phyloP scores from a whole-genome alignment of 2,113 vertebrate genomes.

The Callorhinus ursinus region DNA sequence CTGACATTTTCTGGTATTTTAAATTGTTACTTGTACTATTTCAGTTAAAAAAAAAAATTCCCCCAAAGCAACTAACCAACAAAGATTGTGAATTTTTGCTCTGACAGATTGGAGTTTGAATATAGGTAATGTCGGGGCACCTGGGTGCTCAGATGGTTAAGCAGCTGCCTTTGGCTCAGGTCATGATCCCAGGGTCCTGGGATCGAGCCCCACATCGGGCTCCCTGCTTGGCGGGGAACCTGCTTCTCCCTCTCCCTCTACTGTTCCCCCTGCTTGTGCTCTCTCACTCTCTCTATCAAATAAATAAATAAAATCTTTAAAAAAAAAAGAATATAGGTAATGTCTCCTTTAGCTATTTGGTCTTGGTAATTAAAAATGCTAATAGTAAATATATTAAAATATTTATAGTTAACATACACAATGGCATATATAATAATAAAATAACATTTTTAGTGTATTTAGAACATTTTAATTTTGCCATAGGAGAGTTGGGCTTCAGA shows the following conservation, averaged over 20 bases:
- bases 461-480: not conserved
- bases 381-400: not conserved
- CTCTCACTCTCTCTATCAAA: too few species aligned
- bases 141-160: too few species aligned
- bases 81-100: not conserved
- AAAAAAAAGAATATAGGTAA: not conserved
- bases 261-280: too few species aligned
- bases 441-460: not conserved
- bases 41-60: not conserved
- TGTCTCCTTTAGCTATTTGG: not conserved
- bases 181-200: too few species aligned
- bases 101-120: not conserved
- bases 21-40: conserved; percentile 35
- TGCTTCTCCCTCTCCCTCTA: too few species aligned
- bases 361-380: not conserved
- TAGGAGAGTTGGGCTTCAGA: not conserved
- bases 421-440: not conserved
- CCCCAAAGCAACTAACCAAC: not conserved
- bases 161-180: too few species aligned
- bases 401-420: not conserved
- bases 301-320: too few species aligned
- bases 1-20: conserved; percentile 57
- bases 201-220: too few species aligned
- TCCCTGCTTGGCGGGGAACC: too few species aligned
- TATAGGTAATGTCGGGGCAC: not conserved